Evolutionary conservation across 2,797 vertebrate genomes (phyloP), one percentile per base, ranked within the genome.

Genomic region (Syndactyla subalaris): DNA sequence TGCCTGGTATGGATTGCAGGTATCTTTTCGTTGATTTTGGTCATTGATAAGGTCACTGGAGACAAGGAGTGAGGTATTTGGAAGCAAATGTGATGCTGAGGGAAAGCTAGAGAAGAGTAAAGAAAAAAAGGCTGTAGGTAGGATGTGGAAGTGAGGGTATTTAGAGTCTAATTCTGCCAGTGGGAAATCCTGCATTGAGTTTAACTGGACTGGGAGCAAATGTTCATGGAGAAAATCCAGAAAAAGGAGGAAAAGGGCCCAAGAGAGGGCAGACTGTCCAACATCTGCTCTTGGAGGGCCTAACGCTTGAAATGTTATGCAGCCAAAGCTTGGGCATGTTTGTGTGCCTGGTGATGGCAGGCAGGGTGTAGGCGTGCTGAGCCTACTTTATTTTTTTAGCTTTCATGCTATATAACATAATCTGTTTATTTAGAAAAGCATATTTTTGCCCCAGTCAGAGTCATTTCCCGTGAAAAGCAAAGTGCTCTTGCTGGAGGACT

Each of bases 401-500:
- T 95, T 94, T 94, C 88, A 82, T 77, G 79, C 94, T 94, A 39
- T 89, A 95, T 93, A 97, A 97, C 82, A 92, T 91, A 91, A 95
- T 92, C 49, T 38, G 79, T 93, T 97, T n/a, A 89, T 94, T 97
- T 93, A 95, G 90, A 95, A 97, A 96, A 97, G 94, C 83, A 73
- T 89, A 80, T 91, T 97, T 93, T 94, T 96, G 62, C 92, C 91
- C 85, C 82, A 78, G 71, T 93, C 89, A 92, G 96, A 97, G 82
- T 96, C 21, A 97, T 96, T 97, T 97, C 97, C 97, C 72, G 1
- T 97, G 97, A 88, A 91, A 93, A 93, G 86, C 79, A 32, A 85
- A 92, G 83, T 77, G 86, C 74, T 97, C 81, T 95, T 96, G 91
- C 78, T 87, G 87, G 63, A 85, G 72, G 45, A 68, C 72, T 93